Conservation (phyloP, 92 coral and sea anemone species). For the Siderastrea siderea region DNA sequence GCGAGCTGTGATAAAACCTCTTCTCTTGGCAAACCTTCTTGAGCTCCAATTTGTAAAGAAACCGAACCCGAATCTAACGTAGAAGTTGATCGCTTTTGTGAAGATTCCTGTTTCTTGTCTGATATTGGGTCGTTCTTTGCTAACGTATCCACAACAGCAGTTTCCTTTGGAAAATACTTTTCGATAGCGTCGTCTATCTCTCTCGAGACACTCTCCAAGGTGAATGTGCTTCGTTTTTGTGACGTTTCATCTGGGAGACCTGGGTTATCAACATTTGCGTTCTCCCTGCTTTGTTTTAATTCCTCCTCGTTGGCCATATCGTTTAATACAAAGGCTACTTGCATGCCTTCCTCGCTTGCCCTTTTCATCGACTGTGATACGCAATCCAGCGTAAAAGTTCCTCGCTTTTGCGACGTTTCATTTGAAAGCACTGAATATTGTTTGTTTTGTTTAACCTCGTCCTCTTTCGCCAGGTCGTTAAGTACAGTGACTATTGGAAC, state of each 20-base stretch:
- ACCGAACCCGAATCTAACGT: slow-evolving; percentile 87
- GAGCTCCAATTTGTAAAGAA: slow-evolving; percentile 86
- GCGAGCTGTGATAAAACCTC: slow-evolving; percentile 75
- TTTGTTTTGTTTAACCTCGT: not conserved
- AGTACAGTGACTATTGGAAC: slow-evolving; percentile 1
- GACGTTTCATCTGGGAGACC: slow-evolving; percentile 10
- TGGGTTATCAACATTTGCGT: not conserved
- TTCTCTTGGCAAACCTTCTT: slow-evolving; percentile 77
- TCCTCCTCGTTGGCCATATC: slow-evolving; percentile 19
- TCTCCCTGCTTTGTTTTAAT: not conserved
- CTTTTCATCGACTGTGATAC: slow-evolving; percentile 69
- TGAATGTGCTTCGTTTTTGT: slow-evolving; percentile 78
- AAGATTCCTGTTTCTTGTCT: not conserved
- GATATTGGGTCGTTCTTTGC: not conserved
- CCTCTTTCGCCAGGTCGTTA: not conserved
- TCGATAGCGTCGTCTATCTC: slow-evolving; percentile 68
- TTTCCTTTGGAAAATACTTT: not conserved
- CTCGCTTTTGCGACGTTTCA: slow-evolving; percentile 49
- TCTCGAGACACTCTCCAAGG: slow-evolving; percentile 78
- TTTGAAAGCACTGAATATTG: slow-evolving; percentile 13
- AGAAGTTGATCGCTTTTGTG: slow-evolving; percentile 65
- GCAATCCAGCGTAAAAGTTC: slow-evolving; percentile 75
- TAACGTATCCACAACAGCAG: not conserved
- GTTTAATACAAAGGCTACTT: slow-evolving; percentile 8
- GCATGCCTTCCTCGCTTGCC: slow-evolving; percentile 47